Percentiles rank a stretch among this genome's conserved stretches.
These are phyloP conservation scores for Schizaphis graminum DNA, from an alignment of 2,888 invertebrate genomes.

Conservation along the genomic window DNA sequence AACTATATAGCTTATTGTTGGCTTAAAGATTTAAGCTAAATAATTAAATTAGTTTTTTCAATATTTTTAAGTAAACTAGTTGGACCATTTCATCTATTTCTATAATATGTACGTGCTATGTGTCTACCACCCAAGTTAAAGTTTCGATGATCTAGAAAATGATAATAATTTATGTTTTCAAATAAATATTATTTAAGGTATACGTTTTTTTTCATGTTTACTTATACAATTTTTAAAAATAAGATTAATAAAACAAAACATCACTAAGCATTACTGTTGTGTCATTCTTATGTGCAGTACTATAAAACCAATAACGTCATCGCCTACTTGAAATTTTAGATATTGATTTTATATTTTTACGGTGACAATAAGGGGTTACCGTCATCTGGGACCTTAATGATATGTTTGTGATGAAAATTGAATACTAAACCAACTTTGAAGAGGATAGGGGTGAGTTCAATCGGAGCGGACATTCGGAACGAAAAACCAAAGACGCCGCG, in stretches of 20 bases:
- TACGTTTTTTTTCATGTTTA: neutral
- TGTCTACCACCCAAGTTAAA: neutral
- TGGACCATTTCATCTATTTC: no score
- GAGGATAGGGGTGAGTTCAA: slow-evolving; percentile 56
- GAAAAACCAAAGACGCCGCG: slow-evolving; percentile 43
- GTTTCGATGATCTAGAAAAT: neutral
- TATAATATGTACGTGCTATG: neutral
- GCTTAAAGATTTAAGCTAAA: neutral
- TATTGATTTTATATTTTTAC: slow-evolving; percentile 17
- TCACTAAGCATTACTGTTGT: neutral
- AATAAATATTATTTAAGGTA: neutral
- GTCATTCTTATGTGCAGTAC: neutral
- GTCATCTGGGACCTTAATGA: slow-evolving; percentile 34
- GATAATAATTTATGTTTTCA: neutral
- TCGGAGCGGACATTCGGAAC: slow-evolving; percentile 33
- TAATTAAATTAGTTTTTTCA: neutral
- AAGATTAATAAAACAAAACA: neutral
- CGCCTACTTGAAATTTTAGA: neutral
- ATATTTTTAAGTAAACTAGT: neutral
- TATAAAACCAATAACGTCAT: neutral
- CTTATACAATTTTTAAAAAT: neutral
- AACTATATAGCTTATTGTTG: neutral
- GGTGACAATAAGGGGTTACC: slow-evolving; percentile 19
- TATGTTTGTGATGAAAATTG: slow-evolving; percentile 43
- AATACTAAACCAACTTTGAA: slow-evolving; percentile 52